Conservation (phyloP, 2,797 vertebrate species). For the Enteromius treurensis region DNA sequence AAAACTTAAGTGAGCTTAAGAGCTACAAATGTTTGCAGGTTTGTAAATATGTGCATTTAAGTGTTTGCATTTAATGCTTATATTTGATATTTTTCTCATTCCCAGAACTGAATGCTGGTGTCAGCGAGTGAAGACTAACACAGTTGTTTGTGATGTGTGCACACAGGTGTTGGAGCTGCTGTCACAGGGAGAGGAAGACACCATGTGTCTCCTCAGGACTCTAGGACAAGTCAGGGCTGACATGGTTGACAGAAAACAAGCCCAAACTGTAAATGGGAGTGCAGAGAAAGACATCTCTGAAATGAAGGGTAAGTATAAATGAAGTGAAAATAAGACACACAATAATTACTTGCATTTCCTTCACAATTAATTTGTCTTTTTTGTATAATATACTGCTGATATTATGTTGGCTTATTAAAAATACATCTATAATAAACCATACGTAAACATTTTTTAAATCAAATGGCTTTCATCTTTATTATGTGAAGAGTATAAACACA, state of each 20-base stretch:
- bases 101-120: neutral
- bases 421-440: neutral
- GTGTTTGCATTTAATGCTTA: neutral
- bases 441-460: neutral
- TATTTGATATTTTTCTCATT: neutral
- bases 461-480: neutral
- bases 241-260: slow-evolving; percentile 79
- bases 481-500: neutral
- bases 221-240: slow-evolving; percentile 91
- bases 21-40: slow-evolving; percentile 93
- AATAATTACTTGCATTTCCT: neutral
- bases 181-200: slow-evolving; percentile 81
- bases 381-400: neutral
- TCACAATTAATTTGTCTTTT: neutral
- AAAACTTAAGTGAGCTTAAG: slow-evolving; percentile 93
- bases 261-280: slow-evolving; percentile 42
- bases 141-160: slow-evolving; percentile 10
- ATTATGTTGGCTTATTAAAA: slow-evolving; percentile 14
- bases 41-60: slow-evolving; percentile 32
- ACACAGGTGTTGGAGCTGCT: slow-evolving; percentile 88
- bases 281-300: slow-evolving; percentile 53
- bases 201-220: slow-evolving; percentile 85
- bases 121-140: slow-evolving; percentile 1
- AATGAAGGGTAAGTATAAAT: slow-evolving; percentile 55
- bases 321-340: neutral